These are phyloP conservation scores for Periophthalmus magnuspinnatus DNA, from an alignment of 2,797 vertebrate species.

Conservation along the genomic window DNA sequence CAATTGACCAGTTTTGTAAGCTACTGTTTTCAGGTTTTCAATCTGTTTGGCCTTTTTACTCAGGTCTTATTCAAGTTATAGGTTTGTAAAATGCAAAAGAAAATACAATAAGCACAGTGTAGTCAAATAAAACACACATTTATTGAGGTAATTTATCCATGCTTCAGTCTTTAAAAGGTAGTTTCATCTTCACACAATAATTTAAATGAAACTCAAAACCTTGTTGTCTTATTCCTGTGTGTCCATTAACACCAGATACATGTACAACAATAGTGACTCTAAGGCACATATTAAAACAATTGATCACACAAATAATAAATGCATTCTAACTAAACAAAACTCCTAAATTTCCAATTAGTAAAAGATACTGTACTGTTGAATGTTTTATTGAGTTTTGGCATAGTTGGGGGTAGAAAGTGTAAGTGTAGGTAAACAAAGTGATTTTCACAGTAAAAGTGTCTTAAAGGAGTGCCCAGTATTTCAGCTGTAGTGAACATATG, in stretches of 20 bases:
- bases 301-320: background rate
- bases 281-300: conserved; percentile 44
- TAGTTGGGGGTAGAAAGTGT: conserved; percentile 16
- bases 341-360: background rate
- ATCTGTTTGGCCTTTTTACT: too few species aligned
- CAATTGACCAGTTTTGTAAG: background rate
- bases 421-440: background rate
- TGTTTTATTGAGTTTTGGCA: conserved; percentile 16
- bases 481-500: conserved; percentile 5
- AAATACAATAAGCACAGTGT: background rate
- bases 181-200: conserved; percentile 12
- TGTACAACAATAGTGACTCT: conserved; percentile 12
- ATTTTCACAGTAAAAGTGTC: background rate
- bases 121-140: conserved; percentile 20
- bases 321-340: background rate
- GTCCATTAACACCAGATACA: conserved; percentile 7
- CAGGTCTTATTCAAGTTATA: background rate
- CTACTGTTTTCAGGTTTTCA: too few species aligned
- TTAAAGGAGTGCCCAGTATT: background rate
- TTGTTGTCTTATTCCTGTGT: conserved; percentile 10
- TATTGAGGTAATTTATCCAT: conserved; percentile 30
- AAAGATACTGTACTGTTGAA: background rate
- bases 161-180: background rate
- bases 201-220: conserved; percentile 9
- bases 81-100: background rate